Evolutionary conservation across 1,140 invertebrate species (phyloP).

Genomic region (Maconellicoccus hirsutus): DNA sequence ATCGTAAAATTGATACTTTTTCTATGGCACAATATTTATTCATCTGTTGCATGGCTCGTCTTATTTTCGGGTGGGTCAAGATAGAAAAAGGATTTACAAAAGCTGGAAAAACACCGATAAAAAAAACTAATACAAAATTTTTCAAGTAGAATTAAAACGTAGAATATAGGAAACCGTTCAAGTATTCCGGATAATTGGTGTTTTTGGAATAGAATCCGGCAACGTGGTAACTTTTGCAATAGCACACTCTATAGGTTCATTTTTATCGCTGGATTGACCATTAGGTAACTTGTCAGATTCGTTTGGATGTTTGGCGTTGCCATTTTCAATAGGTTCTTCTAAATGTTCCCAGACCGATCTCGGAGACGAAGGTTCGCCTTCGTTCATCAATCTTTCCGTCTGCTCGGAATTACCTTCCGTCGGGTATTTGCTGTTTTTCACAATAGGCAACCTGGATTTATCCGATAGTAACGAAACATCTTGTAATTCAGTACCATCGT

Average conservation of each 20-base stretch:
- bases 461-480: slow-evolving; percentile 28
- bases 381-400: slow-evolving; percentile 24
- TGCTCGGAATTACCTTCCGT: slow-evolving; percentile 25
- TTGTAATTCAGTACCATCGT: slow-evolving; percentile 29
- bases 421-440: slow-evolving; percentile 22
- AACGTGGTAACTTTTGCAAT: slow-evolving; percentile 27
- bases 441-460: neutral
- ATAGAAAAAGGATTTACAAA: neutral
- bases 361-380: neutral
- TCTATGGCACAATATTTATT: neutral
- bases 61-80: neutral
- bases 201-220: slow-evolving; percentile 27
- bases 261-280: neutral
- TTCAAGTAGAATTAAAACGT: no score
- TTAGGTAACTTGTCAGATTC: neutral
- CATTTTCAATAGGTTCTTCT: neutral
- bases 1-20: neutral
- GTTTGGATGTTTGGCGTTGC: neutral
- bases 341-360: neutral
- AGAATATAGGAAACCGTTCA: neutral
- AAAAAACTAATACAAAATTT: no score
- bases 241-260: slow-evolving; percentile 27
- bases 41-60: no score
- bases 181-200: slow-evolving; percentile 26
- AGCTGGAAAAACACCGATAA: neutral